Evolutionary conservation across 2,888 invertebrate genomes (phyloP).

Genomic region (Clivina fossor): DNA sequence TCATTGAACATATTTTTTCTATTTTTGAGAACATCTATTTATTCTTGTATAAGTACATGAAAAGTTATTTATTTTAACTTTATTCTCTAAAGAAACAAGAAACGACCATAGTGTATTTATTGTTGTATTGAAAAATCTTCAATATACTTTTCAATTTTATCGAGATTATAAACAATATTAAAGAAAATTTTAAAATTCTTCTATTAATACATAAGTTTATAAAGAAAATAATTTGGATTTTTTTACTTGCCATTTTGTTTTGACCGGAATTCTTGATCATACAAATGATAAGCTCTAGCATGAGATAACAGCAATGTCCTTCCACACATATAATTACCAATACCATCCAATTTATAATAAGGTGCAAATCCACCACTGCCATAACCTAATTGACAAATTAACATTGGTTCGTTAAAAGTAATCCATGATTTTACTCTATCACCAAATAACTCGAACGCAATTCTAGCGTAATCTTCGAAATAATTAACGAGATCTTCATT

Average conservation of each 20-base stretch:
- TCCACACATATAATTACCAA: conserved; percentile 63
- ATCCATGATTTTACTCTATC: conserved; percentile 39
- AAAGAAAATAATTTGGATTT: background rate
- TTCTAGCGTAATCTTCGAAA: conserved; percentile 57
- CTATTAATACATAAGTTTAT: background rate
- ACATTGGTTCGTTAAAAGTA: conserved; percentile 40
- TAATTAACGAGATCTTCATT: conserved; percentile 57
- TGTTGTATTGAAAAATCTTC: no score
- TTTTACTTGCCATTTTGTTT: conserved; percentile 54
- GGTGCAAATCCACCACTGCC: conserved; percentile 47
- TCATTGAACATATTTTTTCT: no score
- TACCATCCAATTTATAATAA: conserved; percentile 52
- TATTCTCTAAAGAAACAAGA: no score
- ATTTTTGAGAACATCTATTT: no score
- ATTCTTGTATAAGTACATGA: no score
- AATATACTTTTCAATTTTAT: no score
- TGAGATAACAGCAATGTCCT: conserved; percentile 68
- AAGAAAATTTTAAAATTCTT: no score
- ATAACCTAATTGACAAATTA: conserved; percentile 36
- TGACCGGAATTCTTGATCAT: conserved; percentile 59
- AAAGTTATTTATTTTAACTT: no score
- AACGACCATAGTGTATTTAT: no score
- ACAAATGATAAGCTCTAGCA: conserved; percentile 64
- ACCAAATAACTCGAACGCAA: conserved; percentile 45
- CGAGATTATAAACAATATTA: no score